Conservation (phyloP, 2,888 invertebrate genomes). For the Ormyrus thymus region DNA sequence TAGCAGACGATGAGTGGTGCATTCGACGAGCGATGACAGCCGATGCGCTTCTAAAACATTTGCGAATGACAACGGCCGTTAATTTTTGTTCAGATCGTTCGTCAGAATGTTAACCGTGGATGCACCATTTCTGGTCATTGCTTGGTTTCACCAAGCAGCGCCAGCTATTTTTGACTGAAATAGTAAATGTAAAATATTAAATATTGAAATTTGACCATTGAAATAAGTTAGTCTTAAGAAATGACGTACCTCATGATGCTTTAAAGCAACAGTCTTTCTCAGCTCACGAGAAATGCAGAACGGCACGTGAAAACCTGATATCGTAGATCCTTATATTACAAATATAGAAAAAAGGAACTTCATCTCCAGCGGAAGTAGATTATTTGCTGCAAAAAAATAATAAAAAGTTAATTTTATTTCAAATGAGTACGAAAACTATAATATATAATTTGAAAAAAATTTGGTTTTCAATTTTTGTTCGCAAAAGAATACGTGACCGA, state of each 20-base stretch:
- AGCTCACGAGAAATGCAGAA: slow-evolving; percentile 37
- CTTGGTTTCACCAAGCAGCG: slow-evolving; percentile 71
- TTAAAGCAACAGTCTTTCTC: slow-evolving; percentile 53
- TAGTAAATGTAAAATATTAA: not conserved
- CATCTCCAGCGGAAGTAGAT: slow-evolving; percentile 72
- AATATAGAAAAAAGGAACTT: slow-evolving; percentile 62
- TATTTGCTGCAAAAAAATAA: slow-evolving; percentile 62
- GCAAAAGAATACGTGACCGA: too few relatives aligned
- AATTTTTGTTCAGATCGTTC: not conserved
- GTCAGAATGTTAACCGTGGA: slow-evolving; percentile 56
- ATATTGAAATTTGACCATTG: not conserved
- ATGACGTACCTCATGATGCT: slow-evolving; percentile 60
- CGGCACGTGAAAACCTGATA: slow-evolving; percentile 32
- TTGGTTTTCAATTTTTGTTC: too few relatives aligned
- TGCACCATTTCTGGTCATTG: slow-evolving; percentile 69
- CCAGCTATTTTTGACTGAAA: slow-evolving; percentile 68
- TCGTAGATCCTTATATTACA: slow-evolving; percentile 51
- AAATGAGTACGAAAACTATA: too few relatives aligned
- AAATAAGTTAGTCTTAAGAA: not conserved
- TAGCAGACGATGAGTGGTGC: slow-evolving; percentile 33
- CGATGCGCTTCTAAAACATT: not conserved
- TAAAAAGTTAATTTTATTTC: not conserved
- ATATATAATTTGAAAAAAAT: too few relatives aligned
- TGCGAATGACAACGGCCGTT: not conserved
- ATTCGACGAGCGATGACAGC: slow-evolving; percentile 14